Conservation (phyloP, 2,113 vertebrate species). For the Pongo pygmaeus region DNA sequence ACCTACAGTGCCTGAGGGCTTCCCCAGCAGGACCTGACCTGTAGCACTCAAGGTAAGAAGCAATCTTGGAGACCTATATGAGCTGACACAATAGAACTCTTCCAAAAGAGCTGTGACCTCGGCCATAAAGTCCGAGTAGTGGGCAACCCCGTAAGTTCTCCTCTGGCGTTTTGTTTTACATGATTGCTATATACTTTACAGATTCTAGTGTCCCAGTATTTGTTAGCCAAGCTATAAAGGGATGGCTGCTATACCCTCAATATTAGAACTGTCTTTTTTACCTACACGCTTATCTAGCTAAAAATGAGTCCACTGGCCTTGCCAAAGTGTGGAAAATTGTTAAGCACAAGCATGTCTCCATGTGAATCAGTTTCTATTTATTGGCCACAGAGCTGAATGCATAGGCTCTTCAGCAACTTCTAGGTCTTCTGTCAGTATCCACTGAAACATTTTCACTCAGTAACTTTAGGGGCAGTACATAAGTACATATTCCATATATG, state of each 20-base stretch:
- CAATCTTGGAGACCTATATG: neutral
- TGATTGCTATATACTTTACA: neutral
- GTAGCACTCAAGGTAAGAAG: neutral
- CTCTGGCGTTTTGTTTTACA: constrained; percentile 6
- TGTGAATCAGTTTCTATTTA: neutral
- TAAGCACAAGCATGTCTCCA: neutral
- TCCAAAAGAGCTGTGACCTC: neutral
- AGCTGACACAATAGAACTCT: neutral
- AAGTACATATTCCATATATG: neutral
- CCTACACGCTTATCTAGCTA: neutral
- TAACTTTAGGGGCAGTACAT: neutral
- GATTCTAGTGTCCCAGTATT: neutral
- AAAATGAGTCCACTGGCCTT: neutral
- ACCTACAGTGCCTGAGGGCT: neutral
- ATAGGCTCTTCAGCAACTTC: neutral
- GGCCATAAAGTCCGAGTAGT: neutral
- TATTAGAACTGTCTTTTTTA: neutral
- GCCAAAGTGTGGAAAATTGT: neutral
- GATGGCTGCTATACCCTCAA: neutral
- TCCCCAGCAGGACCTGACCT: neutral
- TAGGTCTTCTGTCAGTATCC: neutral
- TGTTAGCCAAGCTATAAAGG: neutral
- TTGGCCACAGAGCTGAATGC: neutral
- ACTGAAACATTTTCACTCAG: neutral
- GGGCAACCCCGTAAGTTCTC: neutral